Base-by-base conservation (phyloP, 2,113 vertebrate genomes). In the Salvator merianae region DNA sequence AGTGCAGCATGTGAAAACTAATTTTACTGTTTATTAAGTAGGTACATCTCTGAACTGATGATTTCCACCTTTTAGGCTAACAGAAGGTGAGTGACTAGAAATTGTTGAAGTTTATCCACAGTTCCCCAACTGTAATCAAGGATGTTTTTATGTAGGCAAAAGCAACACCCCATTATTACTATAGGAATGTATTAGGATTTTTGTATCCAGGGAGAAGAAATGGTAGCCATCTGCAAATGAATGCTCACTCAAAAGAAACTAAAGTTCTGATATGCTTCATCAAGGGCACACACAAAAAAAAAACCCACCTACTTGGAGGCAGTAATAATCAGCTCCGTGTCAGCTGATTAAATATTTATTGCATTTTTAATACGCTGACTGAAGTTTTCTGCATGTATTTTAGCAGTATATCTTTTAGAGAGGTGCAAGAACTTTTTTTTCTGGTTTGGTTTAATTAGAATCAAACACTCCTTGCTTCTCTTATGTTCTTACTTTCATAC, bases 1-100 rank as follows among this genome's bases (percentile, higher is more conserved):
- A 88, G 85, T 65, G 59, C 63, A 38, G 83, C 77, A 38, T 9
- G 3, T 78, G 5, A 82, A 93, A 90, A 87, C 66, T 89, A 88
- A 92, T 91, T 93, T 92, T 92, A 68, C 55, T 88, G 68, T 84
- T 92, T 86, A 87, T 87, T 92, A 91, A 74, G 69, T 89, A 92
- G 81, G 38, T 90, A 88, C 66, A 82, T 18, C 66, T 88, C 73
- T 86, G 63, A 87, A 63, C 26, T 83, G 79, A 68, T 88, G 63
- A 78, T 77, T 84, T 88, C 77, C 26, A 80, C 70, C 18, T 82
- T 75, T 92, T 90, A 86, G 85, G 92, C 55, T 26, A 82, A 83
- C 32, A 86, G 34, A 82, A 78, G 26, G 5, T 24, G 76, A 13
- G 2, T 16, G 32, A 40, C 77, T 55, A 12, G 81, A 82, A 82